These are phyloP conservation scores for Ondatra zibethicus DNA, from an alignment of 2,113 vertebrate species.

Conservation along the genomic window DNA sequence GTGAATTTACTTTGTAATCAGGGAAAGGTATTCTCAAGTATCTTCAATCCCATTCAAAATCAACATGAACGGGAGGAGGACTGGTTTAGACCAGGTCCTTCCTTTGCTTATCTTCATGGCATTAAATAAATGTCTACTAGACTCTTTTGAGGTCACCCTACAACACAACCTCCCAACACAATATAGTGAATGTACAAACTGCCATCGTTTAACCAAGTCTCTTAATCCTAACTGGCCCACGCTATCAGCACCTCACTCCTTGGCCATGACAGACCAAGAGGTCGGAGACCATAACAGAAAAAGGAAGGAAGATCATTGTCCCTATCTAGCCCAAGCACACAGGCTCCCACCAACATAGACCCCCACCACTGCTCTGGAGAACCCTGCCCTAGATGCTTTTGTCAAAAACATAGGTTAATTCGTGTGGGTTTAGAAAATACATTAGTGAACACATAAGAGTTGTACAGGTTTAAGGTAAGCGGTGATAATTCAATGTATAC, in stretches of 20 bases:
- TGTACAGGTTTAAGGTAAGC: background rate
- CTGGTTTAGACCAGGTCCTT: background rate
- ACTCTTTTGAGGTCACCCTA: background rate
- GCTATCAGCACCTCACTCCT: background rate
- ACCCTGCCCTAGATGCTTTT: background rate
- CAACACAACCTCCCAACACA: background rate
- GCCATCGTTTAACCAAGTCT: background rate
- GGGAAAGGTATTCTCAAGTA: background rate
- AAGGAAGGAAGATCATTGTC: background rate
- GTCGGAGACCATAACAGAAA: background rate
- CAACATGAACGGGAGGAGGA: background rate
- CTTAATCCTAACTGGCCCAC: background rate
- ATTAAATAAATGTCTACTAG: background rate
- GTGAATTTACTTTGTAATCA: conserved; percentile 9
- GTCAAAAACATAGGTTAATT: background rate
- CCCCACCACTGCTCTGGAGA: background rate
- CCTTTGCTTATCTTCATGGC: background rate
- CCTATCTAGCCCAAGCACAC: background rate
- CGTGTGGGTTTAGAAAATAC: background rate
- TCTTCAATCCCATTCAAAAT: conserved; percentile 4
- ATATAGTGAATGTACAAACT: background rate
- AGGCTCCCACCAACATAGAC: background rate
- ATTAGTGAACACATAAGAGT: background rate
- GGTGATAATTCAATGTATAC: background rate
- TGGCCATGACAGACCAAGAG: background rate